Evolutionary conservation across 1,140 invertebrate species (phyloP).

Genomic region (Aradophagus sp.): DNA sequence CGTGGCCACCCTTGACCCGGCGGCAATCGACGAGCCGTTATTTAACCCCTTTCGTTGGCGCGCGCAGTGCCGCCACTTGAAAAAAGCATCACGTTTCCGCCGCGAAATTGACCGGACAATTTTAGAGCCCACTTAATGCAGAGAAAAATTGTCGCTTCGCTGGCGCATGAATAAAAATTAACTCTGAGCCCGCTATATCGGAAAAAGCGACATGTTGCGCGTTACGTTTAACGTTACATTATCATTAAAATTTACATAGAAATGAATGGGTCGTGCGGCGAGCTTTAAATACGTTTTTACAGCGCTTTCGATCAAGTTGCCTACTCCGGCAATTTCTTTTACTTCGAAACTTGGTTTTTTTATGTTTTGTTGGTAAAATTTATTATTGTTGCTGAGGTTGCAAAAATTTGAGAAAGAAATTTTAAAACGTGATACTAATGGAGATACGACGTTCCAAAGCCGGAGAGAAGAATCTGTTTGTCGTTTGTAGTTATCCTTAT

Average conservation of each 20-base stretch:
- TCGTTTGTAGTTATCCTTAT: not conserved
- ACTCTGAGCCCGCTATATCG: constrained; percentile 51
- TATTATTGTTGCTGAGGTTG: too few species aligned
- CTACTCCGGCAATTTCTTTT: too few species aligned
- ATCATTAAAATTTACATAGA: constrained; percentile 56
- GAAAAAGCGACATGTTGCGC: constrained; percentile 54
- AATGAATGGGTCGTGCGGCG: constrained; percentile 44
- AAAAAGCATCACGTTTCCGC: constrained; percentile 73
- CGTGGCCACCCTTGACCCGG: constrained; percentile 52
- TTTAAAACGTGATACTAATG: too few species aligned
- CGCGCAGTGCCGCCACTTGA: constrained; percentile 61
- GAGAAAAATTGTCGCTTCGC: constrained; percentile 74
- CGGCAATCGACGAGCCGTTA: constrained; percentile 32
- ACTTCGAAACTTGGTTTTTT: too few species aligned
- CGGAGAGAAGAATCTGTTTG: too few species aligned
- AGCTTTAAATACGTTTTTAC: too few species aligned
- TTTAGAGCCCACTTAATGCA: constrained; percentile 74
- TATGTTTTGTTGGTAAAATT: too few species aligned
- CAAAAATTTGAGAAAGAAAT: too few species aligned
- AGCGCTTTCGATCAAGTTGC: constrained; percentile 8
- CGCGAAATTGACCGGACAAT: constrained; percentile 75
- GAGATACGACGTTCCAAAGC: too few species aligned
- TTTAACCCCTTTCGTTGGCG: constrained; percentile 59
- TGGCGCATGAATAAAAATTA: constrained; percentile 75
- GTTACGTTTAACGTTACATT: constrained; percentile 37